Conservation (phyloP, 2,888 invertebrate species). For the Theretra japonica region DNA sequence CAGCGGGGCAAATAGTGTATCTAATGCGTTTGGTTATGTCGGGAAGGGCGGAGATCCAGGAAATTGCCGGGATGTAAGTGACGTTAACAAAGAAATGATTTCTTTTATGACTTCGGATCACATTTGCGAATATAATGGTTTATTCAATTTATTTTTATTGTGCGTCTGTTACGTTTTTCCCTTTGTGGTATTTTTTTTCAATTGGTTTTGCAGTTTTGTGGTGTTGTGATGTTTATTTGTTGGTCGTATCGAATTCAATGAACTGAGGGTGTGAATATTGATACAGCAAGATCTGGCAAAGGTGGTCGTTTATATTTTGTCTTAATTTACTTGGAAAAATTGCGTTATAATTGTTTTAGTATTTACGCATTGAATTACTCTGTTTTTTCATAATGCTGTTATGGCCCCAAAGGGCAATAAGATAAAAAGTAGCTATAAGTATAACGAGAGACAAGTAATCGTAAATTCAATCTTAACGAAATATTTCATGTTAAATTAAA, state of each 20-base stretch:
- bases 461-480: too few relatives aligned
- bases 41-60: slow-evolving; percentile 55
- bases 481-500: too few relatives aligned
- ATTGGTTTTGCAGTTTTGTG: neutral
- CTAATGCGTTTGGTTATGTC: slow-evolving; percentile 51
- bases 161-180: neutral
- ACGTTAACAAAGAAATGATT: slow-evolving; percentile 30
- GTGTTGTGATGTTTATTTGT: neutral
- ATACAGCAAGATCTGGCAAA: neutral
- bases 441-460: too few relatives aligned
- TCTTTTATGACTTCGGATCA: slow-evolving; percentile 30
- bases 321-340: too few relatives aligned
- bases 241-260: neutral
- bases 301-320: too few relatives aligned
- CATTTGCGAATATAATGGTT: slow-evolving; percentile 28
- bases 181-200: slow-evolving; percentile 1
- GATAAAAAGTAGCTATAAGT: too few relatives aligned
- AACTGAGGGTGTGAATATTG: neutral
- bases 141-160: slow-evolving; percentile 19
- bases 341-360: too few relatives aligned
- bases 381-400: too few relatives aligned
- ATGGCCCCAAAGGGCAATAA: too few relatives aligned
- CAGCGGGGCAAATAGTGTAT: slow-evolving; percentile 54
- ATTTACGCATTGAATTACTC: too few relatives aligned
- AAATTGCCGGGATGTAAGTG: slow-evolving; percentile 62